Evolutionary conservation across 2,113 vertebrate species (phyloP).

Genomic region (Aldabrachelys gigantea): DNA sequence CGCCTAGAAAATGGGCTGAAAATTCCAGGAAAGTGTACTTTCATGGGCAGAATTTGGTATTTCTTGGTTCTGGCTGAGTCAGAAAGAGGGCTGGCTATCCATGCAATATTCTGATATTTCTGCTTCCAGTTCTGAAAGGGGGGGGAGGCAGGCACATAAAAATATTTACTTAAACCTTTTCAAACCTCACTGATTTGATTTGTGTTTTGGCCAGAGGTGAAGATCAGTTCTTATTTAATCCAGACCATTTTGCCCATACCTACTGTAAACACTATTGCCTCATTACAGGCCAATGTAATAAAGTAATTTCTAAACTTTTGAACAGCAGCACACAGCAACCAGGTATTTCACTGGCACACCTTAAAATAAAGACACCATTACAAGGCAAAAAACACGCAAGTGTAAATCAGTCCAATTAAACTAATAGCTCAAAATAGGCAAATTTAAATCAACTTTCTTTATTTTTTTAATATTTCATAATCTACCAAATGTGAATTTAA

Average conservation of each 20-base stretch:
- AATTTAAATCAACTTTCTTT: background rate
- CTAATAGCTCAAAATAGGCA: background rate
- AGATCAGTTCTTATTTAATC: background rate
- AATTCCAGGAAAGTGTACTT: background rate
- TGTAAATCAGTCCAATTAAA: background rate
- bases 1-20: background rate
- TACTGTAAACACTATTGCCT: background rate
- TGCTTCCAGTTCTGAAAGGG: background rate
- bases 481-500: background rate
- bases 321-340: background rate
- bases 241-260: background rate
- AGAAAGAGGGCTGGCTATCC: background rate
- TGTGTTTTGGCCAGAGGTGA: background rate
- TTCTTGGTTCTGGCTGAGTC: background rate
- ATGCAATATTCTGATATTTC: background rate
- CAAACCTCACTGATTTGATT: background rate
- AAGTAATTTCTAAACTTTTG: background rate
- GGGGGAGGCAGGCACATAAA: background rate
- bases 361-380: background rate
- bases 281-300: background rate
- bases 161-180: background rate
- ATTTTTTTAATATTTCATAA: rapidly evolving
- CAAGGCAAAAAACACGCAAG: background rate
- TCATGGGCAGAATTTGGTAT: background rate
- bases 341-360: background rate